phyloP scores from a whole-genome alignment of 2,113 vertebrate genomes.

The Toxotes jaculatrix region DNA sequence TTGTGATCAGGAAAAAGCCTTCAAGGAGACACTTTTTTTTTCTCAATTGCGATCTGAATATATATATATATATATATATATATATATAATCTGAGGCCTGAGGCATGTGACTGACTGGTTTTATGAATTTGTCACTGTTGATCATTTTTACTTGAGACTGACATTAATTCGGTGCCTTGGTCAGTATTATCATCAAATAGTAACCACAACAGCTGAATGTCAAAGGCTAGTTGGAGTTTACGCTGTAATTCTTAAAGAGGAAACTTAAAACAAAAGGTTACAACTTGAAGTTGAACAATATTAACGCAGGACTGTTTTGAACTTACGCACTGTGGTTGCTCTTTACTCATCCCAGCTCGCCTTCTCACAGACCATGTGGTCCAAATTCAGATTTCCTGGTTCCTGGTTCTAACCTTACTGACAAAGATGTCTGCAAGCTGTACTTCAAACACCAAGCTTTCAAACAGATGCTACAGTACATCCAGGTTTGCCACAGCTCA shows the following conservation, averaged over 20 bases:
- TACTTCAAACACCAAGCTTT: neutral
- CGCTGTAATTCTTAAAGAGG: no score
- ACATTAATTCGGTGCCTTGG: slow-evolving; percentile 22
- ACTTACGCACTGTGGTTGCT: no score
- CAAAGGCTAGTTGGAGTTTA: no score
- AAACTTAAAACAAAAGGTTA: no score
- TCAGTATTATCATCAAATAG: slow-evolving; percentile 26
- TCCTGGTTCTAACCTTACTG: neutral
- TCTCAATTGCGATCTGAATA: slow-evolving; percentile 1
- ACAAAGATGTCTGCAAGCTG: neutral
- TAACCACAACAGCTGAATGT: neutral
- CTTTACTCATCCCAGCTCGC: no score
- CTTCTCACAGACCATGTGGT: neutral
- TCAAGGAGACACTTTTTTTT: slow-evolving; percentile 3
- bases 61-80: slow-evolving; percentile 11
- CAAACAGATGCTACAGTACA: neutral
- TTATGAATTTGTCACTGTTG: slow-evolving; percentile 8
- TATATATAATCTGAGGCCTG: slow-evolving; percentile 7
- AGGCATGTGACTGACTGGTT: neutral
- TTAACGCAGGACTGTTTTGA: no score
- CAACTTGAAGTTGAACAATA: no score
- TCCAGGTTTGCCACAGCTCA: neutral
- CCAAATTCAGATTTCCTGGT: neutral
- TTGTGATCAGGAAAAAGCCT: slow-evolving; percentile 19
- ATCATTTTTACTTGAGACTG: slow-evolving; percentile 25